These are phyloP conservation scores for Butorides virescens DNA, from an alignment of 2,113 vertebrate genomes.

Conservation along the genomic window DNA sequence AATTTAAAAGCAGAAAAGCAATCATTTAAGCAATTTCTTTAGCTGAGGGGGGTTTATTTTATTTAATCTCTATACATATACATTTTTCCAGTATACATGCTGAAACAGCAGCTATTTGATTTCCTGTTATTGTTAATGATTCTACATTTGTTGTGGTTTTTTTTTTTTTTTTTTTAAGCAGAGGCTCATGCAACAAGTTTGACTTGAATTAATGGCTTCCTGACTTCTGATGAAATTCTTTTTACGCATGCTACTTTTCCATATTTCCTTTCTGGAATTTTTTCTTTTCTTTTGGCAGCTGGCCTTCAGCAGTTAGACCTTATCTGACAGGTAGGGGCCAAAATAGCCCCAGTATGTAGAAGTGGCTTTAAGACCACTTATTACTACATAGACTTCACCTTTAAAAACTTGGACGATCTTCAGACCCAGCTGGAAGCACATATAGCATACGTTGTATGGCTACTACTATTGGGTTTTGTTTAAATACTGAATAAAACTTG, in stretches of 20 bases:
- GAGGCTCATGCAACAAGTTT: not conserved
- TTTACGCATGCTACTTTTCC: not conserved
- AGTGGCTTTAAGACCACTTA: not conserved
- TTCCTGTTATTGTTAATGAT: constrained; percentile 25
- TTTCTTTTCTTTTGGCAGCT: not conserved
- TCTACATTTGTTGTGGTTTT: not conserved
- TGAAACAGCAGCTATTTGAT: constrained; percentile 10
- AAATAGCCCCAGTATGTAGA: not conserved
- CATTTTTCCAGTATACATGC: not conserved
- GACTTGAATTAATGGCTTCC: not conserved
- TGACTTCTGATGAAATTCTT: not conserved
- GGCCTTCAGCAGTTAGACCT: not conserved
- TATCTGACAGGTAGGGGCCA: not conserved
- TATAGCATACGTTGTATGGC: not conserved
- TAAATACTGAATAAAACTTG: not conserved
- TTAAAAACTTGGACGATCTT: not conserved
- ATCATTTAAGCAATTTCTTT: not conserved
- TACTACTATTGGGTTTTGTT: not conserved
- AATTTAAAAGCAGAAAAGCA: not conserved
- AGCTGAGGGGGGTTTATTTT: not conserved
- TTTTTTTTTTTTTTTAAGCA: not conserved
- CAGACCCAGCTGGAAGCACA: not conserved
- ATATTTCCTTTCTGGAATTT: not conserved
- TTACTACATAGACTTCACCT: not conserved
- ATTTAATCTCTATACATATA: not conserved